Conservation (phyloP, 1,140 invertebrate genomes). For the Pomacea maculata region DNA sequence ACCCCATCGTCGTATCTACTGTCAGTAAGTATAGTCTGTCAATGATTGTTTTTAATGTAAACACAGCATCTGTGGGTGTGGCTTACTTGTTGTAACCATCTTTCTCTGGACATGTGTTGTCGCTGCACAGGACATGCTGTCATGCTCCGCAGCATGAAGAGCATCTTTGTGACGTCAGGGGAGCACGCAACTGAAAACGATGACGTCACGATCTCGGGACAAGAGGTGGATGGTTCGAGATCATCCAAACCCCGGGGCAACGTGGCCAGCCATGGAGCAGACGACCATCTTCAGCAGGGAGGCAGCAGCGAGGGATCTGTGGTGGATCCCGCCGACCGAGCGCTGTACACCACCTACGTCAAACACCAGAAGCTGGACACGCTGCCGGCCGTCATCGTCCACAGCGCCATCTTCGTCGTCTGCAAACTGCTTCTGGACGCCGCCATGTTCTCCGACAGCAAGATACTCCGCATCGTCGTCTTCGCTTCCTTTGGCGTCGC, state of each 20-base stretch:
- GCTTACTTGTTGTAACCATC: too few relatives aligned
- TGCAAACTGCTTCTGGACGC: slow-evolving; percentile 24
- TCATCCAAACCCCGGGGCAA: neutral
- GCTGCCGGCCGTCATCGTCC: slow-evolving; percentile 78
- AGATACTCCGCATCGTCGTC: neutral
- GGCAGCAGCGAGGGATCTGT: neutral
- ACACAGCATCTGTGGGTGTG: too few relatives aligned
- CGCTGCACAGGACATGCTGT: too few relatives aligned
- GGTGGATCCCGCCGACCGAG: slow-evolving; percentile 73
- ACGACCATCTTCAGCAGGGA: neutral
- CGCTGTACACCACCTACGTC: slow-evolving; percentile 80
- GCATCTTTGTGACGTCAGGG: neutral
- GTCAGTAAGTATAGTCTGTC: too few relatives aligned
- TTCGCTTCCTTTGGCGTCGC: slow-evolving; percentile 4
- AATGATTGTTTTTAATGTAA: too few relatives aligned
- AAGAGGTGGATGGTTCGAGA: neutral
- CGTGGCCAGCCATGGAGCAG: too few relatives aligned
- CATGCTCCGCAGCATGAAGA: neutral
- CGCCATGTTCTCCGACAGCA: neutral
- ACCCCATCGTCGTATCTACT: too few relatives aligned
- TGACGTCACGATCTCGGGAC: neutral
- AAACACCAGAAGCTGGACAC: slow-evolving; percentile 79
- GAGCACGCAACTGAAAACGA: neutral
- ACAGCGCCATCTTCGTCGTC: slow-evolving; percentile 68
- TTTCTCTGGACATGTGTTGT: too few relatives aligned